These are phyloP conservation scores for Boleophthalmus pectinirostris DNA, from an alignment of 2,113 vertebrate species.

Conservation along the genomic window DNA sequence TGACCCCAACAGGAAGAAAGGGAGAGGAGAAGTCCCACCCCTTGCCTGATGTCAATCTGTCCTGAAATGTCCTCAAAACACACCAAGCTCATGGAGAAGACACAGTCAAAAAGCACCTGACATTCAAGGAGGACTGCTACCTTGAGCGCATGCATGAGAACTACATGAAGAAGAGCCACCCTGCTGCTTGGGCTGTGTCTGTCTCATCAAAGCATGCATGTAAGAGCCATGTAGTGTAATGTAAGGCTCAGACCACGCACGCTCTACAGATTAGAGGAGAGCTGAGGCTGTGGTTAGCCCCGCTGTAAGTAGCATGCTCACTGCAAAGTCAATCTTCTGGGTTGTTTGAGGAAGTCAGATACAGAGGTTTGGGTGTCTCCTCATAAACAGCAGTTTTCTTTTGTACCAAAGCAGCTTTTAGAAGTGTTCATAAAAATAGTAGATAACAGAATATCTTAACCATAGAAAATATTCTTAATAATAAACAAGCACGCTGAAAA, in stretches of 20 bases:
- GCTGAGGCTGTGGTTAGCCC: conserved; percentile 53
- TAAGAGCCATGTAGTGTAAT: conserved; percentile 32
- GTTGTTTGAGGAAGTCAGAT: conserved; percentile 46
- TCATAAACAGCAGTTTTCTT: conserved; percentile 36
- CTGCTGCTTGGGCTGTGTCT: conserved; percentile 35
- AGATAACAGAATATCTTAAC: conserved; percentile 49
- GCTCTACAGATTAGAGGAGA: conserved; percentile 58
- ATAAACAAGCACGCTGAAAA: conserved; percentile 50
- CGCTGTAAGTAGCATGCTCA: conserved; percentile 52
- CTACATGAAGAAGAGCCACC: conserved; percentile 43
- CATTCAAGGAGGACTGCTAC: conserved; percentile 70
- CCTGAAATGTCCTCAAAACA: conserved; percentile 51
- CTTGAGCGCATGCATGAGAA: conserved; percentile 68
- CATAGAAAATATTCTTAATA: conserved; percentile 53
- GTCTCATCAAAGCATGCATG: conserved; percentile 59
- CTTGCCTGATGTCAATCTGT: conserved; percentile 52
- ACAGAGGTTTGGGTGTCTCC: conserved; percentile 48
- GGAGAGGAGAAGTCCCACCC: conserved; percentile 8
- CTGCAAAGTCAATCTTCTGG: conserved; percentile 58
- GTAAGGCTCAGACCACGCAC: conserved; percentile 54
- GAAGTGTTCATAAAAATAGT: conserved; percentile 61
- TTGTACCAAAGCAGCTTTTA: conserved; percentile 50
- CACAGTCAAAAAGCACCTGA: conserved; percentile 64
- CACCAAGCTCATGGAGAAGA: conserved; percentile 57
- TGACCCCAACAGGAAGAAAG: conserved; percentile 46